Evolutionary conservation across 2,797 vertebrate genomes (phyloP).

Genomic region (Myiotriccus ornatus): DNA sequence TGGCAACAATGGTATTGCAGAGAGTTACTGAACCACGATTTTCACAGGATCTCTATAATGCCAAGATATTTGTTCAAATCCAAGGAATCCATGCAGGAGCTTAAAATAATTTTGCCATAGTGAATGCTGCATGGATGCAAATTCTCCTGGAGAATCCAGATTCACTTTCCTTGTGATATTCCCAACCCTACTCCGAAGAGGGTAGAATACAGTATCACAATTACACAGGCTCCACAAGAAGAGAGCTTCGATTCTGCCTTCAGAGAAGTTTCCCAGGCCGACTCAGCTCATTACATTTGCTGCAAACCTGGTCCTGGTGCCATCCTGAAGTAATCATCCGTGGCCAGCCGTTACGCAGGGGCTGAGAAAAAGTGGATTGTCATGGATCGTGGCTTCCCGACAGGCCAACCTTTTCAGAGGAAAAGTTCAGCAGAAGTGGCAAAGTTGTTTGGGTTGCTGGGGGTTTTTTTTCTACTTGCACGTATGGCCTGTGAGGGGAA

Average conservation of each 20-base stretch:
- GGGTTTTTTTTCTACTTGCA: not conserved
- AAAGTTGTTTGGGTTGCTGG: not conserved
- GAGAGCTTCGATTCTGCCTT: not conserved
- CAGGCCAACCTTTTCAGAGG: conserved; percentile 19
- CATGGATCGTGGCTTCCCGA: not conserved
- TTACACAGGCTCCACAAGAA: not conserved
- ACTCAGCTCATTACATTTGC: not conserved
- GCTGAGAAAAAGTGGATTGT: not conserved
- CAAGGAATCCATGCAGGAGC: not conserved
- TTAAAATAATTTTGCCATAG: not conserved
- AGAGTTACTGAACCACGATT: not conserved
- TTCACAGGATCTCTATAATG: not conserved
- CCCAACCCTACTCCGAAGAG: fast-evolving
- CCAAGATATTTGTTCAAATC: not conserved
- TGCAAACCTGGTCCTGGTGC: not conserved
- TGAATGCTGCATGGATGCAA: not conserved
- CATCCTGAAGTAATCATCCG: conserved; percentile 20
- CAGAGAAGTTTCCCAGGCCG: conserved; percentile 6
- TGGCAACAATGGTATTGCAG: fast-evolving
- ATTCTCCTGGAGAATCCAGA: not conserved
- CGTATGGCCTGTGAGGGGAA: not conserved
- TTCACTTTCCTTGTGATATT: not conserved
- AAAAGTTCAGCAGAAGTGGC: conserved; percentile 12
- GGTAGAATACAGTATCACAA: not conserved
- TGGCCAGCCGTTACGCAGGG: not conserved